These are phyloP conservation scores for Calidris pugnax DNA, from an alignment of 2,113 vertebrate genomes.

Conservation along the genomic window DNA sequence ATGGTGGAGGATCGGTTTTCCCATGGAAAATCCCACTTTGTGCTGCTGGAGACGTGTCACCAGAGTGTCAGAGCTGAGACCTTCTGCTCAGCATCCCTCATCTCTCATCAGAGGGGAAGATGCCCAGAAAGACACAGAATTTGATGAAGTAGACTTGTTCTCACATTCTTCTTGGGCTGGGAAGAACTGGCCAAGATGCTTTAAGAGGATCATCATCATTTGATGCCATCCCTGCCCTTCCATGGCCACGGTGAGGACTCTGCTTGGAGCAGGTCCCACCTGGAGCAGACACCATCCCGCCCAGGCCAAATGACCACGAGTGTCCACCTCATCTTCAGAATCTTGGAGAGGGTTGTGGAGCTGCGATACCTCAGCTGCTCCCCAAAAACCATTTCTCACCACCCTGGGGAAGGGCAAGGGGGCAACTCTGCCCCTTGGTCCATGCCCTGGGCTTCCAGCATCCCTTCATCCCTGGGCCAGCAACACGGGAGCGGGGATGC, in stretches of 20 bases:
- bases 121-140: neutral
- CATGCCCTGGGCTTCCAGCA: neutral
- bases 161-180: neutral
- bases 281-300: neutral
- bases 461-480: neutral
- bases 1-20: neutral
- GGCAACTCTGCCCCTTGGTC: neutral
- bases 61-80: neutral
- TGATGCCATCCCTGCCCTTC: neutral
- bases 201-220: neutral
- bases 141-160: neutral
- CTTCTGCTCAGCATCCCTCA: neutral
- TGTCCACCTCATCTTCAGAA: neutral
- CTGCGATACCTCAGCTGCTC: neutral
- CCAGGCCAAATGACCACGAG: rapidly evolving
- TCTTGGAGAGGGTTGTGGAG: neutral
- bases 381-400: neutral
- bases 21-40: neutral
- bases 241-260: rapidly evolving
- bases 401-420: rapidly evolving
- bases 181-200: neutral
- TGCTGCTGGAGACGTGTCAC: neutral
- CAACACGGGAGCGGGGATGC: neutral
- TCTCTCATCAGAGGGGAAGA: neutral
- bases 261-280: neutral